phyloP scores from a whole-genome alignment of 2,797 vertebrate genomes.

The Neosilurus mollespiculum region DNA sequence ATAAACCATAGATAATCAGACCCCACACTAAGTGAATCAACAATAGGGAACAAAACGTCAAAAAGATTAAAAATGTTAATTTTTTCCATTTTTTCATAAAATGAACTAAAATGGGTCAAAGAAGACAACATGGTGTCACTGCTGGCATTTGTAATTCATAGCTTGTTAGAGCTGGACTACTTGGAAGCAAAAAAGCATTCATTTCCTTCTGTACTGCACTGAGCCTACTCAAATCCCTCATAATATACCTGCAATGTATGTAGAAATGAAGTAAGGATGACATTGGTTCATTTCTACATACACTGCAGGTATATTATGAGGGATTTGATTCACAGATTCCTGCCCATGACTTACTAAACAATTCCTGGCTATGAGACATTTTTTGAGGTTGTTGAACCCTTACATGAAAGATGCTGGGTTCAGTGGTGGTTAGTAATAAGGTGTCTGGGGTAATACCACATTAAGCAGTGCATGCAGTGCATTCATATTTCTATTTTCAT shows the following conservation, averaged over 20 bases:
- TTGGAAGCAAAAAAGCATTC: neutral
- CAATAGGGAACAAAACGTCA: neutral
- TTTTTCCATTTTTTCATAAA: neutral
- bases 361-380: neutral
- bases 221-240: neutral
- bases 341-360: neutral
- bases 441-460: no score
- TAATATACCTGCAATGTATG: neutral
- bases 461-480: neutral
- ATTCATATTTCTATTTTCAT: neutral
- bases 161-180: neutral
- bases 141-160: neutral
- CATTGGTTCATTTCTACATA: neutral
- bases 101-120: neutral
- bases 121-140: neutral
- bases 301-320: neutral
- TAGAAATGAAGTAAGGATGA: neutral
- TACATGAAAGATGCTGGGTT: neutral
- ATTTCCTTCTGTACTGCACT: neutral
- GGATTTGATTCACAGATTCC: neutral
- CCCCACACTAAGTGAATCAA: neutral
- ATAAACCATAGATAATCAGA: neutral
- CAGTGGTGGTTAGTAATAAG: neutral
- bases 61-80: neutral
- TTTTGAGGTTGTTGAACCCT: neutral